Evolutionary conservation across 2,888 invertebrate species (phyloP), one percentile per base, ranked within the genome.

Genomic region (Drosophila setosimentum): DNA sequence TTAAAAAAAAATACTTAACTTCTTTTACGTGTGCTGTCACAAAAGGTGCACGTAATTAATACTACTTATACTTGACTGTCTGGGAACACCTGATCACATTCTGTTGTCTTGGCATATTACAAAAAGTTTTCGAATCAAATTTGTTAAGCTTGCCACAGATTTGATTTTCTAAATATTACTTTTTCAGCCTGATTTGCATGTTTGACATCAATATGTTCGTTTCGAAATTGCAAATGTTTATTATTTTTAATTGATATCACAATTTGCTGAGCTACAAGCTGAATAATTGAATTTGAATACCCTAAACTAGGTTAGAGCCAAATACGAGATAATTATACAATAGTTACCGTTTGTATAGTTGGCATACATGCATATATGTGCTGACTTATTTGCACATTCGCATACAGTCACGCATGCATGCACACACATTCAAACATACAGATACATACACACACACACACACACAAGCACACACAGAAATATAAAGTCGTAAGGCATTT

Each of bases 401-500:
- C 35, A 24, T 64, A 40, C 54, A 63, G 24, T 59, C 51, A 64
- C 40, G 33, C 29, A 62, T 55, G 45, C 53, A 49, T 18, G 45
- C 40, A 60, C 18, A 59, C 24, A 40, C 18, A n/a, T 4, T 1
- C 29, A 59, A 18, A 29, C 30, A 45, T 33, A 32, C 11, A 29
- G 18, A 64, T 11, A 27, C 16, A 29, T 35, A 21, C 42, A 37
- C 30, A 58, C 29, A 29, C 21, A 68, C 18, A 27, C 8, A 18
- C 16, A 16, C 48, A 24, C 58, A 21, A n/a, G n/a, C 54, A n/a
- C 55, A 53, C 48, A 37, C 58, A 37, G 62, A 71, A 62, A 66
- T 71, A 76, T 48, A 49, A 51, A 58, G 80, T 80, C 76, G 58
- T 67, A 81, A 78, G 75, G 37, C 68, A 68, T 73, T 78, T 86